A percentile compares a stretch with the other conserved stretches of the same genome.
phyloP scores from a whole-genome alignment of 2,888 invertebrate genomes.

The Masnerella sp. region DNA sequence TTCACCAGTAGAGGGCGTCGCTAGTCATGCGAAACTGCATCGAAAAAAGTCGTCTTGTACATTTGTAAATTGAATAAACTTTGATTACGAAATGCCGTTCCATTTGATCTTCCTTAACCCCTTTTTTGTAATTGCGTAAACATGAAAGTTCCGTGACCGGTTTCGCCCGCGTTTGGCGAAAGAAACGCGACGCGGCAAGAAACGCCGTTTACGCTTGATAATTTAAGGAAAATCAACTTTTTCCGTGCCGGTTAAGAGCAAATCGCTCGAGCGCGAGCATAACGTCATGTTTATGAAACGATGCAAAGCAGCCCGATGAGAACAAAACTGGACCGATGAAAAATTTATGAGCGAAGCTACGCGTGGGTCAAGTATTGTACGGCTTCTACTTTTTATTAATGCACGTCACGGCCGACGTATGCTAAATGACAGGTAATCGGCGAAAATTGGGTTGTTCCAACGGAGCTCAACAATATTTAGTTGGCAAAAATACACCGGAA shows the following conservation, averaged over 20 bases:
- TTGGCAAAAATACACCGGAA: too few species aligned
- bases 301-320: slow-evolving; percentile 23
- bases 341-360: slow-evolving; percentile 44
- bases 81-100: slow-evolving; percentile 8
- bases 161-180: neutral
- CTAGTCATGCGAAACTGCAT: slow-evolving; percentile 4
- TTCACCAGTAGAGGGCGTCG: too few species aligned
- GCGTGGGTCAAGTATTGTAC: slow-evolving; percentile 23
- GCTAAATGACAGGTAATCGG: slow-evolving; percentile 30
- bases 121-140: slow-evolving; percentile 10
- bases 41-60: slow-evolving; percentile 4
- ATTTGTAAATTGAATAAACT: slow-evolving; percentile 35
- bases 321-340: slow-evolving; percentile 36
- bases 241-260: slow-evolving; percentile 7
- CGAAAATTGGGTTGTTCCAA: slow-evolving; percentile 20
- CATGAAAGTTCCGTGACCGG: neutral
- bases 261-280: neutral
- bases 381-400: slow-evolving; percentile 33
- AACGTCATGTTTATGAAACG: slow-evolving; percentile 35
- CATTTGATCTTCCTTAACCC: too few species aligned
- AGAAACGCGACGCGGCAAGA: slow-evolving; percentile 2
- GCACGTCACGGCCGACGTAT: slow-evolving; percentile 16
- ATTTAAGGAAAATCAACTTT: slow-evolving; percentile 31
- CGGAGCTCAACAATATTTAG: too few species aligned
- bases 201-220: slow-evolving; percentile 21